Percentiles rank a stretch among this genome's conserved stretches.
Evolutionary conservation across 2,113 vertebrate species (phyloP).

Genomic region (Panthera uncia): DNA sequence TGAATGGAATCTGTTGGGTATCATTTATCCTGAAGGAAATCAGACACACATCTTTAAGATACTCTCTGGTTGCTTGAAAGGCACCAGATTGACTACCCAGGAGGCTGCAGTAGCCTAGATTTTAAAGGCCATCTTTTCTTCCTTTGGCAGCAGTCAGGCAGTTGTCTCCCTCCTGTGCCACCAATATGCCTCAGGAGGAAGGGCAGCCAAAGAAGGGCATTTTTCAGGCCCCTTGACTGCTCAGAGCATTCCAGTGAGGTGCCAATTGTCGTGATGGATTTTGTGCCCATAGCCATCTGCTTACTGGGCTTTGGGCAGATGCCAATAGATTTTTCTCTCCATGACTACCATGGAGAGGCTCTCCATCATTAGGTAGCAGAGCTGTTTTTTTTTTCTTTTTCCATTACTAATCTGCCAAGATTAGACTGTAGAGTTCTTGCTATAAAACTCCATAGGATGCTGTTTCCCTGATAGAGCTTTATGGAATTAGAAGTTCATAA

Average conservation of each 20-base stretch:
- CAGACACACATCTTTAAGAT: neutral
- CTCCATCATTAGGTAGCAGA: neutral
- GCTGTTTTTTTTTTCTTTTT: neutral
- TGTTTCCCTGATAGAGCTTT: neutral
- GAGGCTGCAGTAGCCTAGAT: conserved; percentile 67
- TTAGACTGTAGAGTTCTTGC: neutral
- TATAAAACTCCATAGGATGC: neutral
- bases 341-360: neutral
- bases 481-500: neutral
- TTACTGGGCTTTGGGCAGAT: conserved; percentile 25
- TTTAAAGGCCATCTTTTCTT: conserved; percentile 65
- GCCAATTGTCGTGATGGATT: conserved; percentile 18
- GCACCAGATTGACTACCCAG: conserved; percentile 64
- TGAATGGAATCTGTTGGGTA: neutral
- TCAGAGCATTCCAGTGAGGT: conserved; percentile 10
- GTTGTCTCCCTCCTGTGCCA: conserved; percentile 50
- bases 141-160: conserved; percentile 54
- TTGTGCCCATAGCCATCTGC: conserved; percentile 70
- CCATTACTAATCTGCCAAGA: neutral
- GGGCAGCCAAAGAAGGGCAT: conserved; percentile 55
- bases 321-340: conserved; percentile 23
- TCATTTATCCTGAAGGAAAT: neutral
- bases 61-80: conserved; percentile 31
- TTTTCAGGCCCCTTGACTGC: conserved; percentile 31
- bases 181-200: conserved; percentile 70